Conservation (phyloP, 2,797 vertebrate genomes). For the Peromyscus aztecus region DNA sequence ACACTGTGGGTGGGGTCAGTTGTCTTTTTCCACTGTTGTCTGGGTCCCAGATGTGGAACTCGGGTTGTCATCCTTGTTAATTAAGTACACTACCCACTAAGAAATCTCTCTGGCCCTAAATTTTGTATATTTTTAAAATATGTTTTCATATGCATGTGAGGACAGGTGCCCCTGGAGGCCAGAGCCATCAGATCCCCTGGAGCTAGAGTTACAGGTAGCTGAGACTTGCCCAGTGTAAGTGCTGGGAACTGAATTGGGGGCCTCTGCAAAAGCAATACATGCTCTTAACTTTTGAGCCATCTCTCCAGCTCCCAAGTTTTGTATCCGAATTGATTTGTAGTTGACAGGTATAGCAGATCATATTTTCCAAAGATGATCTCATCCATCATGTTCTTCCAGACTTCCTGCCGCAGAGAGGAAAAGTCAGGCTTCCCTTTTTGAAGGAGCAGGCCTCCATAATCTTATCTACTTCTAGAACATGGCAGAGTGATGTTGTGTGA, state of each 20-base stretch:
- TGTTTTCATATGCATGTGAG: background rate
- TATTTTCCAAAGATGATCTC: slow-evolving; percentile 11
- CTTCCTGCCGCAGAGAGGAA: background rate
- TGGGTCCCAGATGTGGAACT: too few relatives aligned
- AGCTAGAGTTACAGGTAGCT: background rate
- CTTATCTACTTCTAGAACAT: background rate
- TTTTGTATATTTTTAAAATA: background rate
- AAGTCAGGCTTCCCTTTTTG: background rate
- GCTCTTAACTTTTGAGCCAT: background rate
- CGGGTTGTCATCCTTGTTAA: background rate
- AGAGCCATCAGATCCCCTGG: background rate
- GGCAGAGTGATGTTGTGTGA: background rate
- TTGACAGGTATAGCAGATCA: background rate
- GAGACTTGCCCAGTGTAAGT: background rate
- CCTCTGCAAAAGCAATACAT: background rate
- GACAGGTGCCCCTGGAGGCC: background rate
- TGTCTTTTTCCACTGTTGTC: background rate
- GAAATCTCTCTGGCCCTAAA: too few relatives aligned
- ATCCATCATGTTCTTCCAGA: background rate
- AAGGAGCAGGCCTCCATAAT: background rate
- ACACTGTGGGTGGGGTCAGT: background rate
- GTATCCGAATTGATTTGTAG: slow-evolving; percentile 18
- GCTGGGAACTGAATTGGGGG: background rate
- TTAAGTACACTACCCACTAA: background rate
- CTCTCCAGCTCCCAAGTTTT: background rate